These are phyloP conservation scores for Macrobrachium rosenbergii DNA, from an alignment of 1,140 invertebrate genomes.

Conservation along the genomic window DNA sequence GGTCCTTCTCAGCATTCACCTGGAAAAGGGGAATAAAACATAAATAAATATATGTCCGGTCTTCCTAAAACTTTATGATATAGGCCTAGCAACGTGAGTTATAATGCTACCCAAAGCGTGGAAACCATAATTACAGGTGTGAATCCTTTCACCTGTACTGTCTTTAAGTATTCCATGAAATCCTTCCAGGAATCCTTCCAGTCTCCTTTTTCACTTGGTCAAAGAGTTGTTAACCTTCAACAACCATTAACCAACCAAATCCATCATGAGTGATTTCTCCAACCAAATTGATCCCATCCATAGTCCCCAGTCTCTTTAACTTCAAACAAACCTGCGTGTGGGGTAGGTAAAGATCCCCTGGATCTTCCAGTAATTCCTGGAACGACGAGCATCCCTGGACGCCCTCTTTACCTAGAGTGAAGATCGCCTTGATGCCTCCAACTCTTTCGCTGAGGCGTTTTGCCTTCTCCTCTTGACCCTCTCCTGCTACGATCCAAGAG, in stretches of 20 bases:
- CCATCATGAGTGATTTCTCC: background rate
- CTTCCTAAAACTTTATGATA: no score
- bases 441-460: background rate
- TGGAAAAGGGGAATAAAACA: background rate
- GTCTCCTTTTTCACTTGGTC: no score
- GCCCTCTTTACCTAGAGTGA: background rate
- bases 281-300: background rate
- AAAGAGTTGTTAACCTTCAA: no score
- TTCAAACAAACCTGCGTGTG: background rate
- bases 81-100: no score
- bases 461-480: background rate
- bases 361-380: slow-evolving; percentile 6
- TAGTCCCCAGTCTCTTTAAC: background rate
- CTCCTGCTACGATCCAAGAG: background rate
- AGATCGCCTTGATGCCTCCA: background rate
- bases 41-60: background rate
- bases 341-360: background rate
- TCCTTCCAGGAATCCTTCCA: no score
- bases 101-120: no score
- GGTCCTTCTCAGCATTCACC: background rate
- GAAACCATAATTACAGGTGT: no score
- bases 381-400: background rate
- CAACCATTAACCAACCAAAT: background rate
- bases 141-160: no score
- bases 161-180: no score